Conservation (phyloP, 2,113 vertebrate species). For the Anolis sagrei region DNA sequence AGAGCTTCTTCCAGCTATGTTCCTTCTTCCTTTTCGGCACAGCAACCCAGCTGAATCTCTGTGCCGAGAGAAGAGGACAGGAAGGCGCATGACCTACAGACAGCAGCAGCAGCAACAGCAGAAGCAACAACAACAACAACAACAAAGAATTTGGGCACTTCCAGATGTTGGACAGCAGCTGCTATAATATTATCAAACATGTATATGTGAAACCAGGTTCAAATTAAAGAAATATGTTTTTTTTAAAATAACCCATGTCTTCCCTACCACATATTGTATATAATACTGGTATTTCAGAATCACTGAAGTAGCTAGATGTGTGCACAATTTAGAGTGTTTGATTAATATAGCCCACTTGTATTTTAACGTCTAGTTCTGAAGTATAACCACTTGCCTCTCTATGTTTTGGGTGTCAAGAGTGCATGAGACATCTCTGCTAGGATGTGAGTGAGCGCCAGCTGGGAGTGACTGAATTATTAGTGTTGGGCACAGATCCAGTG, state of each 20-base stretch:
- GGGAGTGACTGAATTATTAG: slow-evolving; percentile 75
- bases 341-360: slow-evolving; percentile 60
- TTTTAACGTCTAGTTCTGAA: slow-evolving; percentile 55
- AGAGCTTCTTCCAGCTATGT: no score
- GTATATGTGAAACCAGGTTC: background rate
- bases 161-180: background rate
- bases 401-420: slow-evolving; percentile 67
- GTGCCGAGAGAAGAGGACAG: no score
- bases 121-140: background rate
- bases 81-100: no score
- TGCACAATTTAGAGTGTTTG: slow-evolving; percentile 50
- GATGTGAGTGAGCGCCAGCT: slow-evolving; percentile 70
- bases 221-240: background rate
- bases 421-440: slow-evolving; percentile 66
- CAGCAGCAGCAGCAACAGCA: no score
- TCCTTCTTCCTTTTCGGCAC: no score
- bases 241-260: slow-evolving; percentile 2
- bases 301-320: slow-evolving; percentile 33
- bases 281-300: slow-evolving; percentile 42
- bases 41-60: no score
- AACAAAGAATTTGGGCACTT: background rate
- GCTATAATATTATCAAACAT: background rate
- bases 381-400: slow-evolving; percentile 58
- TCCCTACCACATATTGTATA: slow-evolving; percentile 4
- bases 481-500: slow-evolving; percentile 73